Conservation (phyloP, 2,888 invertebrate species). For the Hololepta plana region DNA sequence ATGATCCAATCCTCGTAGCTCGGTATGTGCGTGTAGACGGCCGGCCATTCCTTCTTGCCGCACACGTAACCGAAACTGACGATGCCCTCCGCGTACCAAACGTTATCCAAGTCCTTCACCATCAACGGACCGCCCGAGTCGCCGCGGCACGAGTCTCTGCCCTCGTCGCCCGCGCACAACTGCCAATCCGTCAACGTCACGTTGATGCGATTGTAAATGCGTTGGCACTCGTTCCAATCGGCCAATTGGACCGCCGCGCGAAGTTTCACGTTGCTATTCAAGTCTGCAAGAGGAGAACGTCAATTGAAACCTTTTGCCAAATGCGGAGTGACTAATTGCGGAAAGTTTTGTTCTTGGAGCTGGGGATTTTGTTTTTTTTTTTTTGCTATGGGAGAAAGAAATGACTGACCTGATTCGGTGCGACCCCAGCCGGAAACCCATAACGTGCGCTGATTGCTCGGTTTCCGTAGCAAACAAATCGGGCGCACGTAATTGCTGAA, state of each 20-base stretch:
- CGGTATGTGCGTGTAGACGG: constrained; percentile 46
- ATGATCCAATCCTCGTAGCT: constrained; percentile 45
- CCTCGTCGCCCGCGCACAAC: too few relatives aligned
- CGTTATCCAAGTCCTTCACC: constrained; percentile 27
- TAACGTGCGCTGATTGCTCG: constrained; percentile 1
- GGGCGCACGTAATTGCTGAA: constrained; percentile 24
- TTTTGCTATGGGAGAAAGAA: too few relatives aligned
- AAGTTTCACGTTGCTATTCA: too few relatives aligned
- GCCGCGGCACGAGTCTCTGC: constrained; percentile 55
- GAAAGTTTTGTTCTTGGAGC: too few relatives aligned
- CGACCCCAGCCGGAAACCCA: constrained; percentile 38
- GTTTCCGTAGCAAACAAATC: constrained; percentile 17
- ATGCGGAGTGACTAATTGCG: too few relatives aligned
- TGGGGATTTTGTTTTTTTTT: too few relatives aligned
- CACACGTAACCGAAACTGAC: constrained; percentile 54
- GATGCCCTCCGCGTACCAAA: constrained; percentile 45
- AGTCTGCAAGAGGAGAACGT: too few relatives aligned
- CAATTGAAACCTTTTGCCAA: too few relatives aligned
- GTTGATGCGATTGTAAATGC: constrained; percentile 31
- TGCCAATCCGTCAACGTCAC: too few relatives aligned
- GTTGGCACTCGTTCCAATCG: constrained; percentile 32
- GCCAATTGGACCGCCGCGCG: too few relatives aligned
- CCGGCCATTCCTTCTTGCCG: constrained; percentile 47
- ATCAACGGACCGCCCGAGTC: constrained; percentile 70
- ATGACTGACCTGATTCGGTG: constrained; percentile 22